phyloP scores from a whole-genome alignment of 2,888 invertebrate genomes.

The Drosophila pseudotakahashii region DNA sequence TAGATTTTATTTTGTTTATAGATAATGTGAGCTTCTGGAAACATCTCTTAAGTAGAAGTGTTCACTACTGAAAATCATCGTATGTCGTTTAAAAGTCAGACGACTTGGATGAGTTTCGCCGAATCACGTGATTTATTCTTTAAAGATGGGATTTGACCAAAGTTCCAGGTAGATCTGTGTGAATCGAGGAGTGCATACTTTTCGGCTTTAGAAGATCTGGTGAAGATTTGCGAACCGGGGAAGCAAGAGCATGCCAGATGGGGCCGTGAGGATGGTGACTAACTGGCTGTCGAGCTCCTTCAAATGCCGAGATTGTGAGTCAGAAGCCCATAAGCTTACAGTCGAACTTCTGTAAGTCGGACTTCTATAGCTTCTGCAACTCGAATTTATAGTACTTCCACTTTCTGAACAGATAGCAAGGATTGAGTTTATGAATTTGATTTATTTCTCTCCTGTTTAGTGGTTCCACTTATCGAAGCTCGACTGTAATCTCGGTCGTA shows the following conservation, averaged over 20 bases:
- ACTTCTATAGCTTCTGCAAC: not conserved
- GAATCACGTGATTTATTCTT: not conserved
- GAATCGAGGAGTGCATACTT: not conserved
- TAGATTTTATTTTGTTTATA: not conserved
- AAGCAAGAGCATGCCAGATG: not conserved
- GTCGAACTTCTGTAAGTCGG: not conserved
- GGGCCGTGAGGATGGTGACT: not conserved
- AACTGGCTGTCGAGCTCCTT: not conserved
- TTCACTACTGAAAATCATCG: not conserved
- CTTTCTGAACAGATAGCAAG: not conserved
- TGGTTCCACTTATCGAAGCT: not conserved
- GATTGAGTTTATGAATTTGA: not conserved
- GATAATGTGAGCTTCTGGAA: not conserved
- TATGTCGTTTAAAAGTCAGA: slow-evolving; percentile 6
- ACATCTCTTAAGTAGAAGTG: not conserved
- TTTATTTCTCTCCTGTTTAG: no score
- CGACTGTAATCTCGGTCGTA: slow-evolving; percentile 21
- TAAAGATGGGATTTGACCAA: not conserved
- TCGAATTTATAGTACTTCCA: not conserved
- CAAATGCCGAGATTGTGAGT: not conserved
- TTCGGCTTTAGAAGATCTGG: not conserved
- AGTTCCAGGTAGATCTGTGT: not conserved
- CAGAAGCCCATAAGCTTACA: not conserved
- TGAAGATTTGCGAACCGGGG: not conserved
- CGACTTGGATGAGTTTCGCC: not conserved